Conservation (phyloP, 1,140 invertebrate genomes). For the Drepana arcuata region DNA sequence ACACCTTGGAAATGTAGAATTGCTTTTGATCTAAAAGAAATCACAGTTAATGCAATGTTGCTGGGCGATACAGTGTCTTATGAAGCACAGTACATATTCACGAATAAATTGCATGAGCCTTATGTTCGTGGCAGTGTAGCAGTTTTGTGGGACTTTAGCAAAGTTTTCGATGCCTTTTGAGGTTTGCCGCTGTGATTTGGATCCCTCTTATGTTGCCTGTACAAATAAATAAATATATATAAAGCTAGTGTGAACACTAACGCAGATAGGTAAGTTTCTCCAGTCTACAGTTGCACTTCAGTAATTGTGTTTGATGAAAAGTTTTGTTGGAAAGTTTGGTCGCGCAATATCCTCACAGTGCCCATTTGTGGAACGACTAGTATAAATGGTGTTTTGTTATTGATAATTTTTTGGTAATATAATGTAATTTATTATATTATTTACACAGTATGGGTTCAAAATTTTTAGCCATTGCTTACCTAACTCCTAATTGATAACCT, state of each 20-base stretch:
- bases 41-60: conserved; percentile 26
- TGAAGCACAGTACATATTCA: conserved; percentile 34
- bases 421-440: no score
- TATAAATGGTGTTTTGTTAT: neutral
- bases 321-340: conserved; percentile 3
- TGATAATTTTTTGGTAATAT: no score
- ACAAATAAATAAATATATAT: conserved; percentile 3
- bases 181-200: conserved; percentile 43
- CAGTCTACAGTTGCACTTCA: no score
- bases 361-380: conserved; percentile 1
- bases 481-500: no score
- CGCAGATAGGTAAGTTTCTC: no score
- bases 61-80: conserved; percentile 40
- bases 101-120: conserved; percentile 27
- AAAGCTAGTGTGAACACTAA: no score
- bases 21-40: conserved; percentile 24
- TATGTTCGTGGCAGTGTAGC: conserved; percentile 27
- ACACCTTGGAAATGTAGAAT: conserved; percentile 53
- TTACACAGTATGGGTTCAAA: no score
- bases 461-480: no score
- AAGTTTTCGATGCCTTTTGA: conserved; percentile 41
- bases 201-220: conserved; percentile 31
- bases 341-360: conserved; percentile 3
- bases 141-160: conserved; percentile 47
- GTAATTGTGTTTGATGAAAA: conserved; percentile 4